Percentiles rank a stretch among this genome's conserved stretches.
Conservation (phyloP, 2,797 vertebrate genomes). For the Hirundo rustica region DNA sequence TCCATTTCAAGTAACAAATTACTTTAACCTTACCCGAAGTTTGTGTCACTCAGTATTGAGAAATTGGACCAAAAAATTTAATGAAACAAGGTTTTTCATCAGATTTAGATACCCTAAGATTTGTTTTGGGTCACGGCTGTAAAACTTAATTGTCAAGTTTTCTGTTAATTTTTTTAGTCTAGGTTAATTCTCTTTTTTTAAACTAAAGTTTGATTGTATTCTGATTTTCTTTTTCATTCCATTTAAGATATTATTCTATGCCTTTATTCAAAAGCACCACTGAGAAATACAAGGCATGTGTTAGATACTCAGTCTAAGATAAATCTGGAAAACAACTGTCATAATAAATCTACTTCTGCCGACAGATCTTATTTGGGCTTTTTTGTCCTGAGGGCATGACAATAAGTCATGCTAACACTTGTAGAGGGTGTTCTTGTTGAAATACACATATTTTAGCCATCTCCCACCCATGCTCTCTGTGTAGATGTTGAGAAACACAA, state of each 20-base stretch:
- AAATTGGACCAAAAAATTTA: neutral
- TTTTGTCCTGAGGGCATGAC: neutral
- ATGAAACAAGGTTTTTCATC: neutral
- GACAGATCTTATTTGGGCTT: neutral
- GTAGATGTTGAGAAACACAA: neutral
- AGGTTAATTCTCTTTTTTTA: neutral
- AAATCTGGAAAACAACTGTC: neutral
- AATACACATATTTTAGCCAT: neutral
- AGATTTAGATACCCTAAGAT: neutral
- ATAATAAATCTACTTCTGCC: neutral
- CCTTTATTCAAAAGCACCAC: neutral
- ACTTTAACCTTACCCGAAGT: neutral
- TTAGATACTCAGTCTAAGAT: neutral
- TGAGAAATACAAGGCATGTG: neutral
- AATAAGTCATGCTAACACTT: conserved; percentile 15
- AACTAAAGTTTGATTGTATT: neutral
- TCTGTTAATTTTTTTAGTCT: neutral
- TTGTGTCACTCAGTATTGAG: neutral
- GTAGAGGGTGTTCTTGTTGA: neutral
- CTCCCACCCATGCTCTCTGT: neutral
- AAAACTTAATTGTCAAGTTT: neutral
- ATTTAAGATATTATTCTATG: neutral
- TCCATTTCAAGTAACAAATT: neutral
- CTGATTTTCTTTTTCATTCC: neutral
- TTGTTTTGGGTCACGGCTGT: neutral